Evolutionary conservation across 2,888 invertebrate genomes (phyloP), one percentile per base, ranked within the genome.

Genomic region (Lasioglossum morio): DNA sequence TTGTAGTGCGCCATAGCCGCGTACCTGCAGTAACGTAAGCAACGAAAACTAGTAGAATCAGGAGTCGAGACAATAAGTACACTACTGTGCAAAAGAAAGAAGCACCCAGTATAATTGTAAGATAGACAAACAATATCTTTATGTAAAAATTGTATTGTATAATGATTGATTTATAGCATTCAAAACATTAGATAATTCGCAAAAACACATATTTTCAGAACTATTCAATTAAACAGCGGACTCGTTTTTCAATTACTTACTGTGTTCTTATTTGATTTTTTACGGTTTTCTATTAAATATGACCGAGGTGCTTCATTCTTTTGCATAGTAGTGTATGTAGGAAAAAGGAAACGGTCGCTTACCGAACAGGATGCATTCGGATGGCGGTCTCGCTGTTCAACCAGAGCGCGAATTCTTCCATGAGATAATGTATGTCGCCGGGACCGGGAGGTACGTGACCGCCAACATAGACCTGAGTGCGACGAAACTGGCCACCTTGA

Each of bases 1-100:
- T 99, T 99, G 95, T 99, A 99, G 96, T 99, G 99, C 0, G 99
- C 99, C 79, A 99, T 95, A 0, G 99, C 99, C 77, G 99, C 99
- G 94, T 98, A 98, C 95, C 98, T 98, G 91, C 14, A 5, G 0
- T 19, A 23, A 53, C 3, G 34, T 8, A 27, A 48, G 48, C 8
- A 16, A 16, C 23, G n/a, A 37, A 19, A 37, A 69, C 5, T 5
- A 66, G 23, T 14, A 27, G 5, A 27, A 30, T 14, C 23, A 16
- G 27, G 2, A 23, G 1, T 60, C 2, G 5, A 27, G 60, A 27
- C 19, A 12, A 1, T 57, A 57, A 0, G 3, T 43, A 43, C 4
- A 14, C 43, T 14, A 43, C 43, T 43, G 43, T 14, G 43, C 43
- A 14, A 14, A 43, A 12, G 12, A 43, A 43, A 43, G 12, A 43